Base-by-base conservation (phyloP, 1,140 invertebrate species). In the Drosophila hydei region DNA sequence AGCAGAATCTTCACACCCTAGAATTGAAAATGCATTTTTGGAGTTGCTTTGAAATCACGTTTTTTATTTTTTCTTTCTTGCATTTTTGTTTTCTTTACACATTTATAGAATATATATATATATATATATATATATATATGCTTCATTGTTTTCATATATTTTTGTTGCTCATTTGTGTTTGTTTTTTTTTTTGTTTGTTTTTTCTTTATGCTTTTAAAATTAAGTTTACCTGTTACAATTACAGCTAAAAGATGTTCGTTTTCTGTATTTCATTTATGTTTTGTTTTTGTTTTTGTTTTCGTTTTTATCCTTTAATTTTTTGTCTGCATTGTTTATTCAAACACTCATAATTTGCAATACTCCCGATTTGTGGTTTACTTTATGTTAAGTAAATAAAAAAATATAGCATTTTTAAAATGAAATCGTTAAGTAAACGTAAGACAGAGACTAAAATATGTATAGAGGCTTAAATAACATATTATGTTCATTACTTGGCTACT, bases 151-250 rank as follows among this genome's bases (percentile, higher is more conserved):
- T 77, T 59, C 56, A 52, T 65, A 67, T 79, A 40, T 25, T 58
- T 62, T 45, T 72, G 67, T 64, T 40, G 51, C 64, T 72, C 2
- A 55, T 52, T 62, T 54, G 27, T 73, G 72, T 48, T 72, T 43
- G 72, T 67, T 45, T 27, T 54, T 69, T 42, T 54, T 30, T 38
- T 47, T 54, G 47, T 50, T 16, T 38, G 21, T 50, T 23, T 25
- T 25, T 67, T 67, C 43, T 72, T 64, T 43, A 59, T 72, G 59
- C 56, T 70, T 78, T 84, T 84, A 84, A 84, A 84, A 84, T 76
- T 84, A 84, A 70, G 76, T 84, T 84, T 84, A 80, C 77, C 80
- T 59, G 54, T 80, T 80, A 84, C 72, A 84, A 84, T 84, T 79
- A 84, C 72, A 84, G 80, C 79, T 84, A 84, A 79, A 83, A 79